phyloP scores from a whole-genome alignment of 1,140 invertebrate species.

The Macrostomum lignano region DNA sequence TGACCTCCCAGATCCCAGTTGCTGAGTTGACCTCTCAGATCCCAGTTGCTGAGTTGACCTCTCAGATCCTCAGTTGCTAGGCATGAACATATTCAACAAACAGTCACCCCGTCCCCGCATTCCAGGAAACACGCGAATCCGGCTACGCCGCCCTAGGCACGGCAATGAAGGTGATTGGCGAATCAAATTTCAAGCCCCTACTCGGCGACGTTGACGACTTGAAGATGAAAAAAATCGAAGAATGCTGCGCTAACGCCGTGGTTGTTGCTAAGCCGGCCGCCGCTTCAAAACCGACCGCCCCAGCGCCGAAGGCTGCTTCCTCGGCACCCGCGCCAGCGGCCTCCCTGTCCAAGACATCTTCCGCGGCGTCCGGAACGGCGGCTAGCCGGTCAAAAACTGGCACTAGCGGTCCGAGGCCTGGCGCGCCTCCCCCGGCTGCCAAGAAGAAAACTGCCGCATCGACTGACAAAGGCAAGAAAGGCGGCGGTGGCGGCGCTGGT shows the following conservation, averaged over 20 bases:
- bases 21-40: too few relatives aligned
- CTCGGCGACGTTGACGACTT: slow-evolving; percentile 51
- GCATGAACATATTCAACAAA: too few relatives aligned
- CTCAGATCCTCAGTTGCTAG: too few relatives aligned
- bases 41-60: too few relatives aligned
- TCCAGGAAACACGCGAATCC: slow-evolving; percentile 25
- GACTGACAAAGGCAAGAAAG: too few relatives aligned
- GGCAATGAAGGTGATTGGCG: slow-evolving; percentile 64
- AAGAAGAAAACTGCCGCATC: slow-evolving; percentile 3
- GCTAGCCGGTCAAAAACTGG: slow-evolving; percentile 9
- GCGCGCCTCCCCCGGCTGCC: slow-evolving; percentile 11
- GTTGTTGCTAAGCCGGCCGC: slow-evolving; percentile 26
- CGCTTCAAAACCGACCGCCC: slow-evolving; percentile 14
- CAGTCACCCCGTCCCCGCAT: too few relatives aligned
- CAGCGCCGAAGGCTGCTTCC: too few relatives aligned
- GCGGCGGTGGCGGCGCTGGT: slow-evolving; percentile 49
- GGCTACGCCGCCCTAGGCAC: slow-evolving; percentile 56
- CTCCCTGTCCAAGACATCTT: neutral
- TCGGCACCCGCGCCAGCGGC: slow-evolving; percentile 3
- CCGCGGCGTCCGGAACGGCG: slow-evolving; percentile 9
- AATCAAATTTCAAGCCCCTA: slow-evolving; percentile 56
- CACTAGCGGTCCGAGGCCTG: slow-evolving; percentile 9
- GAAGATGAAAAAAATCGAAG: slow-evolving; percentile 81
- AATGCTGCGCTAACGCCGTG: slow-evolving; percentile 63
- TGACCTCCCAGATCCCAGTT: too few relatives aligned